Evolutionary conservation across 2,113 vertebrate genomes (phyloP).

Genomic region (Nettapus auritus): DNA sequence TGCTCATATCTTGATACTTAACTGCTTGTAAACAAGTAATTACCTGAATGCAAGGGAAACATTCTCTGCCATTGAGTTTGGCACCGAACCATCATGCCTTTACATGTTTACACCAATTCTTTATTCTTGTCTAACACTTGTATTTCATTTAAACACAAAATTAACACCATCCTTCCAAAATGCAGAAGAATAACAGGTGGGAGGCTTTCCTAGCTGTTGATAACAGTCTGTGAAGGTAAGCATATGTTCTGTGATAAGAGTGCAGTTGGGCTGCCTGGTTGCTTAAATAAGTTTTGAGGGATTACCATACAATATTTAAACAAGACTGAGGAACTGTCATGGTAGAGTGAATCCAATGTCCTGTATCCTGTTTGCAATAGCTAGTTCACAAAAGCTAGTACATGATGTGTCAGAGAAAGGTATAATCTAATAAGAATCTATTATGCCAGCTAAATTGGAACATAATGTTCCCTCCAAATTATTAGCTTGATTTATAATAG

Average conservation of each 20-base stretch:
- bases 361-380: neutral
- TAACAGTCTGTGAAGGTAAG: neutral
- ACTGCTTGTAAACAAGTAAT: neutral
- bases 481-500: neutral
- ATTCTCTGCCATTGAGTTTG: neutral
- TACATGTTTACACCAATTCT: neutral
- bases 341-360: neutral
- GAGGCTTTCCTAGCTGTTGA: neutral
- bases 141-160: neutral
- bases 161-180: neutral
- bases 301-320: neutral
- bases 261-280: neutral
- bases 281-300: neutral
- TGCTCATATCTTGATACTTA: neutral
- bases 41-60: neutral
- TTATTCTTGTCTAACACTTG: neutral
- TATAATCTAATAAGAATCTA: neutral
- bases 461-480: neutral
- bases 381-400: no score
- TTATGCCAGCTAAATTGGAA: neutral
- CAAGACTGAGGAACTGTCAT: neutral
- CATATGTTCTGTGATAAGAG: neutral
- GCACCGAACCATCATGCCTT: neutral
- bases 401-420: neutral
- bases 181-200: neutral